Evolutionary conservation across 2,113 vertebrate genomes (phyloP).

Genomic region (Dolichotis patagonum): DNA sequence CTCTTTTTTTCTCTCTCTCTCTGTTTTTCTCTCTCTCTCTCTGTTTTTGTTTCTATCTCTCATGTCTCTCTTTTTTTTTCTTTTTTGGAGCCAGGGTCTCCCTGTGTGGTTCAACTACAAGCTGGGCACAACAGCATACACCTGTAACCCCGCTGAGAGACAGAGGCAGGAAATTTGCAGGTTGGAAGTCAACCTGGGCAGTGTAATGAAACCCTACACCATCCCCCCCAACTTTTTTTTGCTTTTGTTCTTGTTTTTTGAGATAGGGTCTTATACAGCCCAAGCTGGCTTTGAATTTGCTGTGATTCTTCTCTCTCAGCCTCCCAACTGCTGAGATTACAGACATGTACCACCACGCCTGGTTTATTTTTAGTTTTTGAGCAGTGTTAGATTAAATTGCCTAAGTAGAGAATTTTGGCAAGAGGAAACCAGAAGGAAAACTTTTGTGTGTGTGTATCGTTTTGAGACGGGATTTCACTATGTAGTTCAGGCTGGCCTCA

Average conservation of each 20-base stretch:
- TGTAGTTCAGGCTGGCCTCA: not conserved
- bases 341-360: not conserved
- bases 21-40: not conserved
- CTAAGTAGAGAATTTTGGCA: slow-evolving; percentile 61
- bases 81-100: not conserved
- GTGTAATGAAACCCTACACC: not conserved
- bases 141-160: not conserved
- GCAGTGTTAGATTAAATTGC: slow-evolving; percentile 56
- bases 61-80: not conserved
- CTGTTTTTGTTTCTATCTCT: no score
- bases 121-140: not conserved
- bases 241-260: not conserved
- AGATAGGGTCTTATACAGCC: not conserved
- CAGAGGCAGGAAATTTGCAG: not conserved
- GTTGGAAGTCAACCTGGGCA: not conserved
- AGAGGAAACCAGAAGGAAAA: slow-evolving; percentile 64
- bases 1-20: not conserved
- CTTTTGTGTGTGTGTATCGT: not conserved
- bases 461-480: not conserved
- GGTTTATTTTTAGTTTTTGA: slow-evolving; percentile 48
- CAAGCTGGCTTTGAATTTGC: not conserved
- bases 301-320: not conserved
- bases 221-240: not conserved
- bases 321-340: not conserved
- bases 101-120: not conserved